Evolutionary conservation across 1,140 invertebrate genomes (phyloP).

Genomic region (Sitophilus oryzae): DNA sequence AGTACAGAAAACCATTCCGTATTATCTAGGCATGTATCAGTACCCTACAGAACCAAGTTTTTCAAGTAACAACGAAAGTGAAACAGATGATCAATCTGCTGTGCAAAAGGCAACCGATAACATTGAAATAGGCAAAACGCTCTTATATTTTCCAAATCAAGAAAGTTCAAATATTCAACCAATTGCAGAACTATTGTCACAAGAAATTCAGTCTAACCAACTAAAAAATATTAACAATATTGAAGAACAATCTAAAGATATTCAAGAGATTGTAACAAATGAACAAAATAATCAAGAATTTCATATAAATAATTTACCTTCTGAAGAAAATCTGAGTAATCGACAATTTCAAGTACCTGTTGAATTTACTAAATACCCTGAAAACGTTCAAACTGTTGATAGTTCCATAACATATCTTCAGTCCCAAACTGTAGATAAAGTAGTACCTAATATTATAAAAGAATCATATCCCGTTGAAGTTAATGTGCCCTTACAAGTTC

Average conservation of each 20-base stretch:
- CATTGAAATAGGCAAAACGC: constrained; percentile 31
- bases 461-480: constrained; percentile 41
- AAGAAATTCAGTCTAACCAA: no score
- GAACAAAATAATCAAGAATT: background rate
- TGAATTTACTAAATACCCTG: constrained; percentile 50
- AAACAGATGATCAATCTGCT: constrained; percentile 6
- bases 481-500: constrained; percentile 31
- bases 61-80: constrained; percentile 27
- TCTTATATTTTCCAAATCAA: constrained; percentile 29
- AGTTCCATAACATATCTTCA: constrained; percentile 48
- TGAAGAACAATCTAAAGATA: background rate
- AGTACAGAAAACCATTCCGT: constrained; percentile 53
- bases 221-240: no score
- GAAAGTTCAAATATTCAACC: background rate
- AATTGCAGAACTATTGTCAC: no score
- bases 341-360: constrained; percentile 44
- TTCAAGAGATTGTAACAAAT: constrained; percentile 8
- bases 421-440: constrained; percentile 50
- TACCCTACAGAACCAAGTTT: constrained; percentile 41
- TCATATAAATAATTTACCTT: constrained; percentile 24
- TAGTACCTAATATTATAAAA: constrained; percentile 48
- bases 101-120: constrained; percentile 25
- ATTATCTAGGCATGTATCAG: constrained; percentile 46
- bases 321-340: constrained; percentile 55
- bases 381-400: constrained; percentile 52